Base-by-base conservation (phyloP, 2,888 invertebrate species). In the Chaetoderma sp. region DNA sequence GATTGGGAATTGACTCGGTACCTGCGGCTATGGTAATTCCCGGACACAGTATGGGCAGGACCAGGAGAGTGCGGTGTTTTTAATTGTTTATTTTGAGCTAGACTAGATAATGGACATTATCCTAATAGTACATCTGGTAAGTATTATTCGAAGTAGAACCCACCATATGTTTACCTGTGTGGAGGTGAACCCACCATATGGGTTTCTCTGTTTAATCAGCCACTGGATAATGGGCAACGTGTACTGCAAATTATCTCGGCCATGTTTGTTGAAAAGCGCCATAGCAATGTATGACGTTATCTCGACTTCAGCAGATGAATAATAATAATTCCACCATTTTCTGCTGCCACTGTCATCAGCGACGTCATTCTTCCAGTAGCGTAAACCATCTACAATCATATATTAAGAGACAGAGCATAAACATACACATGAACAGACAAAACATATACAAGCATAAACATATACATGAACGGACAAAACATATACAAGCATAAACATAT, bases 231-330 rank as follows among this genome's bases (percentile, higher is more conserved):
- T 88, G 0, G 92, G 91, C 28, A n/a, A n/a, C n/a, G n/a, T n/a
- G n/a, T n/a, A n/a, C n/a, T n/a, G n/a, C n/a, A n/a, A n/a, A n/a
- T n/a, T n/a, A n/a, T n/a, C n/a, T n/a, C n/a, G n/a, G n/a, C n/a
- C n/a, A n/a, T n/a, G n/a, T n/a, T n/a, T n/a, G n/a, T n/a, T n/a
- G n/a, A n/a, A n/a, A n/a, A n/a, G n/a, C n/a, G 94, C 91, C 61
- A 95, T 88, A 62, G 98, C 87, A 0, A 92, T 93, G 86, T 97
- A 98, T 0, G 96, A 91, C 0, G 97, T 96, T 75, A 94, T 93
- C 85, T 94, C 94, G 4, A 97, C 91, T 74, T 93, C 91, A 0
- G 92, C 90, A 0, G 93, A 91, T 66, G 90, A 90, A 0, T 93
- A 91, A 67, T 91, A 86, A 42, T 88, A 86, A 74, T 79, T 68